Evolutionary conservation across 2,797 vertebrate species (phyloP).

Genomic region (Mionectes olivaceus): DNA sequence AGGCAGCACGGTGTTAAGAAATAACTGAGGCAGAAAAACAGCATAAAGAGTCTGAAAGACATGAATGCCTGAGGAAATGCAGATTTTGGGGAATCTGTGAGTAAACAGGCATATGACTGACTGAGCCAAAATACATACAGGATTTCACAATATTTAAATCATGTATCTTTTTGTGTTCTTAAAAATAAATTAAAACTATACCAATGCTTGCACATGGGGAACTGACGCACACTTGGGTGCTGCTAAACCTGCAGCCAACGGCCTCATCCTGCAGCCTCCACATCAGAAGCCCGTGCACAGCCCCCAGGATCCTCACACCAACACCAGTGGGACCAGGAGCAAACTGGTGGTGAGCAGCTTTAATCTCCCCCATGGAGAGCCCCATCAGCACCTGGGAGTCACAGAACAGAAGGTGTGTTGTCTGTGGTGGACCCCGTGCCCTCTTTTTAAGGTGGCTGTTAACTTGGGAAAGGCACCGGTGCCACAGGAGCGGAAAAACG

Average conservation of each 20-base stretch:
- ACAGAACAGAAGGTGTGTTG: conserved; percentile 1
- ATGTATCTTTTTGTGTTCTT: conserved; percentile 73
- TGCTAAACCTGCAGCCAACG: conserved; percentile 11
- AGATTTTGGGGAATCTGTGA: conserved; percentile 75
- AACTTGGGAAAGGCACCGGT: conserved; percentile 54
- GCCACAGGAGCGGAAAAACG: conserved; percentile 61
- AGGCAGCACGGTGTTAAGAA: conserved; percentile 53
- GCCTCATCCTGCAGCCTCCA: neutral
- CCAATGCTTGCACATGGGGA: conserved; percentile 47
- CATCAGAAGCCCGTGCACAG: neutral
- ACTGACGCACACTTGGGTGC: neutral
- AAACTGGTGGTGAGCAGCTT: neutral
- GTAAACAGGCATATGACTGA: conserved; percentile 74
- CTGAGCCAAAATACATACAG: conserved; percentile 71
- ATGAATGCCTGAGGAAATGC: conserved; percentile 71
- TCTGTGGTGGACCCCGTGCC: neutral
- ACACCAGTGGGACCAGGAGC: neutral
- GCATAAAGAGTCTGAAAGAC: conserved; percentile 67
- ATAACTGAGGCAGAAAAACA: conserved; percentile 65
- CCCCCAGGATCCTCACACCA: neutral
- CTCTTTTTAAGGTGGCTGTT: conserved; percentile 51
- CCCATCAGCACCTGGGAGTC: neutral
- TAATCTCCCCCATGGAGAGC: neutral
- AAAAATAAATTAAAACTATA: conserved; percentile 72
- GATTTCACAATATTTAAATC: conserved; percentile 75